Evolutionary conservation across 2,888 invertebrate species (phyloP).

Genomic region (Hipparchia semele): DNA sequence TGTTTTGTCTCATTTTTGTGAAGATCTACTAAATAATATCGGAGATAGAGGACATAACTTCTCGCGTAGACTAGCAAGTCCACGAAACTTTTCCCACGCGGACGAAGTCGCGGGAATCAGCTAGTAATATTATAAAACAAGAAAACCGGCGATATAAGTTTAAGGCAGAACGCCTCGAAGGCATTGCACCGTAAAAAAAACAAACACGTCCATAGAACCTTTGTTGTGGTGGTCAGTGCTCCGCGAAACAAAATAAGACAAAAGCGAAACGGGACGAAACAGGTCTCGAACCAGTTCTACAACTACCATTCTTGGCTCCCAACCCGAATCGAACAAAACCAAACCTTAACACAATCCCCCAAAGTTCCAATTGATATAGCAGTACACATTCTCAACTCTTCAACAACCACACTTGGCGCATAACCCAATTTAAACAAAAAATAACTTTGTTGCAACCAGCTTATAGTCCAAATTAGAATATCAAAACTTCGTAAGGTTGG

Average conservation of each 20-base stretch:
- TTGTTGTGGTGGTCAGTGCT: constrained; percentile 83
- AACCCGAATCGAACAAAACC: constrained; percentile 46
- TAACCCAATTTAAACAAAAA: constrained; percentile 49
- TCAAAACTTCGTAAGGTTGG: constrained; percentile 36
- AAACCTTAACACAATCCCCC: constrained; percentile 44
- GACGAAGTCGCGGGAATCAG: too few relatives aligned
- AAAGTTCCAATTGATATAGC: constrained; percentile 42
- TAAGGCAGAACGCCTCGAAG: constrained; percentile 53
- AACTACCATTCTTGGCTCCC: constrained; percentile 49
- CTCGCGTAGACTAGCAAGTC: too few relatives aligned
- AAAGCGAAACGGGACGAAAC: constrained; percentile 63
- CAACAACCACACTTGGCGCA: constrained; percentile 50
- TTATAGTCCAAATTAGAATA: constrained; percentile 44
- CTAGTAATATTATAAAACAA: background rate
- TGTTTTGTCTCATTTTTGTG: too few relatives aligned
- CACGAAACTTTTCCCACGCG: too few relatives aligned
- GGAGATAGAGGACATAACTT: too few relatives aligned
- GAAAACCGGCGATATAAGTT: constrained; percentile 30
- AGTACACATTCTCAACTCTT: constrained; percentile 48
- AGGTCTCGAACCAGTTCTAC: constrained; percentile 73
- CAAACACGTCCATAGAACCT: constrained; percentile 71
- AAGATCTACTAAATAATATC: too few relatives aligned
- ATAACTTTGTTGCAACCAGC: constrained; percentile 43
- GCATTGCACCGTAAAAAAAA: constrained; percentile 58
- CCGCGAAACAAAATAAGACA: constrained; percentile 79